phyloP scores from a whole-genome alignment of 2,113 vertebrate species.

The Sylvia atricapilla region DNA sequence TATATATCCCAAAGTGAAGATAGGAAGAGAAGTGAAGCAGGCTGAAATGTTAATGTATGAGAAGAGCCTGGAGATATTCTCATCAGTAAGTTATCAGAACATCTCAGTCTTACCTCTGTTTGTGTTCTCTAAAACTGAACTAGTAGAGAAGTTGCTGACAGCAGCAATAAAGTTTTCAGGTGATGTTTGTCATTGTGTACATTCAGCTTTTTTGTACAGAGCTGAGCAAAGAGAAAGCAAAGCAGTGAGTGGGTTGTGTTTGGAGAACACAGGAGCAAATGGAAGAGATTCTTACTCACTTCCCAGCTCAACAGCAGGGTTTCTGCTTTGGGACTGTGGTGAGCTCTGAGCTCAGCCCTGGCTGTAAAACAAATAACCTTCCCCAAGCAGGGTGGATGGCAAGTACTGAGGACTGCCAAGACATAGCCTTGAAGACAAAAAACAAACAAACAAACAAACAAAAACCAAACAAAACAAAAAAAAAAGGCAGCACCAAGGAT shows the following conservation, averaged over 20 bases:
- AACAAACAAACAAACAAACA: too few relatives aligned
- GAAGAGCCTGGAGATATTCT: background rate
- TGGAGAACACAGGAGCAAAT: background rate
- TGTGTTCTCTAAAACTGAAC: background rate
- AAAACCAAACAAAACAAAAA: background rate
- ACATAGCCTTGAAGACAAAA: background rate
- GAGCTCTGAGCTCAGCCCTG: background rate
- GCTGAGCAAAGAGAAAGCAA: background rate
- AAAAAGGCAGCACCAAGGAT: background rate
- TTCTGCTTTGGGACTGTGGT: background rate
- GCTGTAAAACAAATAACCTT: background rate
- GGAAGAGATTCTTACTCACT: background rate
- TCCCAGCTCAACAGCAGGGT: background rate
- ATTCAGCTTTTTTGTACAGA: background rate
- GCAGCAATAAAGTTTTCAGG: constrained; percentile 15
- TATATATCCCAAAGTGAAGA: constrained; percentile 29
- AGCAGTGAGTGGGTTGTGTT: background rate
- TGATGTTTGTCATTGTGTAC: background rate
- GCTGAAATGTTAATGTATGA: constrained; percentile 40
- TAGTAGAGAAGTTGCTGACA: background rate
- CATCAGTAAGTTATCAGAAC: constrained; percentile 27
- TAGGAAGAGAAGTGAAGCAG: constrained; percentile 15
- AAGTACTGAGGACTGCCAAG: background rate
- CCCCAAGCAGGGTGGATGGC: background rate
- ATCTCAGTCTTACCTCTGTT: background rate